Conservation (phyloP, 2,113 vertebrate species). For the Trichechus manatus region DNA sequence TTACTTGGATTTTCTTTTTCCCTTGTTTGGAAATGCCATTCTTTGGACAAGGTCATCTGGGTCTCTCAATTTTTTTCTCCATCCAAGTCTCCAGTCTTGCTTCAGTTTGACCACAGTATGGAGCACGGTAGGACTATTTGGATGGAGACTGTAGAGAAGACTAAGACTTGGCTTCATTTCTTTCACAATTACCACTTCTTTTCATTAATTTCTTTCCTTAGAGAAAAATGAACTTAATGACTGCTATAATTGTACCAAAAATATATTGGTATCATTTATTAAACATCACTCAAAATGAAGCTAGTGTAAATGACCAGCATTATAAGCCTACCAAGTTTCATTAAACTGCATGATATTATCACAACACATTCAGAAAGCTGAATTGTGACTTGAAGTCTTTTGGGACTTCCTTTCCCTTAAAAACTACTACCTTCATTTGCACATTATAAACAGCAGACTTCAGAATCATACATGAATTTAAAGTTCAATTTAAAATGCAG, state of each 20-base stretch:
- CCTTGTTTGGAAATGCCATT: not conserved
- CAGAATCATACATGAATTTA: constrained; percentile 1
- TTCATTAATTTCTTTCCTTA: constrained; percentile 47
- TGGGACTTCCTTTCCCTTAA: not conserved
- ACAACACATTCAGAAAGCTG: constrained; percentile 25
- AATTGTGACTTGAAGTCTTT: not conserved
- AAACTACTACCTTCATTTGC: not conserved
- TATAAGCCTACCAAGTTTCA: constrained; percentile 27
- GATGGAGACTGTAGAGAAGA: not conserved
- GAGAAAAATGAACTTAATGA: constrained; percentile 37
- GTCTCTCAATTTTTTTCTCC: not conserved
- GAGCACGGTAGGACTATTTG: not conserved
- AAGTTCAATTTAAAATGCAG: not conserved
- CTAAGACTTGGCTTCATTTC: not conserved
- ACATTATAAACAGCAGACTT: not conserved
- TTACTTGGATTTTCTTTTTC: not conserved
- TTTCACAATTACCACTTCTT: constrained; percentile 17
- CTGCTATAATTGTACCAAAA: constrained; percentile 39
- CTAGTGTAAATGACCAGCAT: constrained; percentile 33
- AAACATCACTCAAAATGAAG: constrained; percentile 61
- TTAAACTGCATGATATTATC: constrained; percentile 41
- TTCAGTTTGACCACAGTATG: not conserved
- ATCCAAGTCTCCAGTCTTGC: not conserved
- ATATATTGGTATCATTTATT: constrained; percentile 44
- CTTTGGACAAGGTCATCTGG: not conserved